Percentiles rank a stretch among this genome's conserved stretches.
Evolutionary conservation across 2,888 invertebrate species (phyloP).

Genomic region (Dexiosoma caninum): DNA sequence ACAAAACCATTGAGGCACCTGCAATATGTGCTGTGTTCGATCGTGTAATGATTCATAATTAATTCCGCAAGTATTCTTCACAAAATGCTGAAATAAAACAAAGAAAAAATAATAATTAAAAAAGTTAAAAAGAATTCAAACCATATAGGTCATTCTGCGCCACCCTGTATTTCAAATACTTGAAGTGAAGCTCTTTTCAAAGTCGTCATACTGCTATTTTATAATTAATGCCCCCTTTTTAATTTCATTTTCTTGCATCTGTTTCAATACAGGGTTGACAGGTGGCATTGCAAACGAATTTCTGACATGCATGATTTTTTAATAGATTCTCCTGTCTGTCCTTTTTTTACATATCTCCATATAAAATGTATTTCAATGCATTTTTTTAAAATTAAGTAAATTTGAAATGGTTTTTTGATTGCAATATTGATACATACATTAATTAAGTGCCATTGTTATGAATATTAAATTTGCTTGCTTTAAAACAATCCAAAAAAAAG

Average conservation of each 20-base stretch:
- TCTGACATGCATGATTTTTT: conserved; percentile 19
- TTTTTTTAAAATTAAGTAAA: conserved; percentile 35
- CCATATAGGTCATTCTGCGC: too few species aligned
- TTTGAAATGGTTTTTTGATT: conserved; percentile 61
- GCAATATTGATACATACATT: conserved; percentile 61
- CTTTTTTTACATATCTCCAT: too few species aligned
- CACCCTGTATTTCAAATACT: too few species aligned
- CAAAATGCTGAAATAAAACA: too few species aligned
- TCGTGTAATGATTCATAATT: too few species aligned
- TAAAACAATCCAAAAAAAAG: conserved; percentile 1
- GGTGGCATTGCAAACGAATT: conserved; percentile 53
- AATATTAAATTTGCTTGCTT: conserved; percentile 59
- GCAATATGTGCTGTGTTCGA: too few species aligned
- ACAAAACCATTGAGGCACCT: too few species aligned
- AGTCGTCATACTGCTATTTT: too few species aligned
- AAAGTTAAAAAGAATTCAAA: too few species aligned
- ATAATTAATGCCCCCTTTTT: neutral
- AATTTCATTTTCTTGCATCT: neutral
- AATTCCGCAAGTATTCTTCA: too few species aligned
- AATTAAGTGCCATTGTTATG: conserved; percentile 63
- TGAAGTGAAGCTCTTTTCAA: neutral
- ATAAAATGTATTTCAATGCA: neutral
- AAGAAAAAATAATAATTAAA: too few species aligned
- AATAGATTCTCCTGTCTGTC: neutral
- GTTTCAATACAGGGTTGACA: conserved; percentile 43